These are phyloP conservation scores for Zeugodacus cucurbitae DNA, from an alignment of 1,140 invertebrate species.

Conservation along the genomic window DNA sequence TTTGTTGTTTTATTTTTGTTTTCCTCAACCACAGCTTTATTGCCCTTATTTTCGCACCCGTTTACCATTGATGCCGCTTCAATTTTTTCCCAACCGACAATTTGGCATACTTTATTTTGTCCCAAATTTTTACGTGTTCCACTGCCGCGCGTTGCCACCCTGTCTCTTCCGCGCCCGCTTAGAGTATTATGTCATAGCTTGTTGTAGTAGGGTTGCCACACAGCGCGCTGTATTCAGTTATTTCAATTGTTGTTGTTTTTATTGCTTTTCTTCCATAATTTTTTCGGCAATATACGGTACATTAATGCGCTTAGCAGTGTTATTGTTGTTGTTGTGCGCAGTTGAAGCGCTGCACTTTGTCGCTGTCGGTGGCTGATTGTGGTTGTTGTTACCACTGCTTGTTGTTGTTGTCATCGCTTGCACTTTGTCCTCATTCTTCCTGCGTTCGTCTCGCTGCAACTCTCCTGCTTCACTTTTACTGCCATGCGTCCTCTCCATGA, in stretches of 20 bases:
- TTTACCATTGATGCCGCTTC: neutral
- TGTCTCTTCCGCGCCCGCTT: too few species aligned
- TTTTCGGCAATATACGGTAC: neutral
- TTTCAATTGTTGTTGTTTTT: neutral
- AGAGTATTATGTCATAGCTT: neutral
- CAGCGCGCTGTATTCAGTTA: neutral
- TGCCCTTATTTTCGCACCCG: neutral
- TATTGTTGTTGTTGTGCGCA: neutral
- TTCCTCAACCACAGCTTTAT: neutral
- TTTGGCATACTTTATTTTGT: neutral
- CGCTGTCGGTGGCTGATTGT: neutral
- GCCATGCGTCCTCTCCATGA: neutral
- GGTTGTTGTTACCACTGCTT: neutral
- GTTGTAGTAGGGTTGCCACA: neutral
- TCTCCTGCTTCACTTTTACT: neutral
- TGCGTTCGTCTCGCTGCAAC: neutral
- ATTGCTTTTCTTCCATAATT: neutral
- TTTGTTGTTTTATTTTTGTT: neutral
- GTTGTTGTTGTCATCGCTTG: neutral
- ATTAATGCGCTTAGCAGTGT: slow-evolving; percentile 33
- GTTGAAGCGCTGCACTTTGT: neutral
- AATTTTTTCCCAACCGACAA: neutral
- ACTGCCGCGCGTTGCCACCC: too few species aligned
- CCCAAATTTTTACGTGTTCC: neutral
- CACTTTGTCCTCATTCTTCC: neutral